Evolutionary conservation across 1,140 invertebrate genomes (phyloP), one percentile per base, ranked within the genome.

Genomic region (Drosophila kikkawai): DNA sequence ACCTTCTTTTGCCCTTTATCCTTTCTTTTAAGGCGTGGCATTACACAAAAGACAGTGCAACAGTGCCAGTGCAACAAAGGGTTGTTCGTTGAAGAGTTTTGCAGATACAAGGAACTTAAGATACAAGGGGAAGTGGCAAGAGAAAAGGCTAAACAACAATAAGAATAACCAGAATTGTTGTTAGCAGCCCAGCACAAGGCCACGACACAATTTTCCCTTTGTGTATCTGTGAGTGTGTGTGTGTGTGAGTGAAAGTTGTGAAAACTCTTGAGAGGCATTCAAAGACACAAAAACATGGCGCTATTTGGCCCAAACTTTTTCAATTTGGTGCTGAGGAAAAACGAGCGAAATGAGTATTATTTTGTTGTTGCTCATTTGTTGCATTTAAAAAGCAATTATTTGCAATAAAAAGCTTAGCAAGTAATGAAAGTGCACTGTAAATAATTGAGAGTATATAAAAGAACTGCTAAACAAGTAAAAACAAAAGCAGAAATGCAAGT

Each of bases 361-460:
- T 37, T 42, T 34, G 29, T 22, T 68, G 65, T 42, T 78, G 58
- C 73, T 78, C 61, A 82, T 73, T 73, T 73, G 69, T 73, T 61
- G 67, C 83, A 76, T 80, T 86, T 86, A 77, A 66, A 82, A 74
- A 42, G 68, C 77, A 88, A 88, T 87, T 83, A 87, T 83, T 83
- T 83, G 63, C 60, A 45, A 57, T 56, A 42, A 41, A 63, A 55
- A 63, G 69, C 41, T 51, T 17, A n/a, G 12, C 15, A 34, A 51
- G 9, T 36, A 60, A 17, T 53, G 3, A 50, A 48, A 34, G 12
- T 15, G 19, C 12, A 47, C 19, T 22, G 45, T 0, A 7, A 8
- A 47, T 47, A 26, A 47, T 19, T 19, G 19, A 0, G 9, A 37
- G 17, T 13, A 17, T 19, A 9, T 17, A 7, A 4, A 9, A 12